Conservation (phyloP, 1,140 invertebrate genomes). For the Drosophila arizonae region DNA sequence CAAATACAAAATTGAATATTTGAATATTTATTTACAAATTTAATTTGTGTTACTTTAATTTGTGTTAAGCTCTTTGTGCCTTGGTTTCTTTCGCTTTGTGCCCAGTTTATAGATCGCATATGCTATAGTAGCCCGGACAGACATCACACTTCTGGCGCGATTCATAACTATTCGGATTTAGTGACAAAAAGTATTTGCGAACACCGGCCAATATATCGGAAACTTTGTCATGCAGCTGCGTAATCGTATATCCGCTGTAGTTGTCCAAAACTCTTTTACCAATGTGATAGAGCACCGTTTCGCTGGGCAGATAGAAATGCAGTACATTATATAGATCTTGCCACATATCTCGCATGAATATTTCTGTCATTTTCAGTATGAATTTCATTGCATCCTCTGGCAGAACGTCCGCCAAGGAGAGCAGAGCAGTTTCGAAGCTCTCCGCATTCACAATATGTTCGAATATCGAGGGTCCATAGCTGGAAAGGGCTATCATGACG, state of each 20-base stretch:
- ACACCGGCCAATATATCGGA: constrained; percentile 27
- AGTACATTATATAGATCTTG: constrained; percentile 35
- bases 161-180: constrained; percentile 57
- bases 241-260: not conserved
- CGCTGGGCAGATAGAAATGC: constrained; percentile 51
- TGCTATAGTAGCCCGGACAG: constrained; percentile 45
- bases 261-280: constrained; percentile 21
- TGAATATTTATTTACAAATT: constrained; percentile 51
- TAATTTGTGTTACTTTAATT: constrained; percentile 14
- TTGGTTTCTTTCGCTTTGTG: constrained; percentile 1
- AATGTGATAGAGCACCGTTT: constrained; percentile 53
- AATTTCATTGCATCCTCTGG: constrained; percentile 1
- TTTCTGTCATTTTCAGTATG: constrained; percentile 28
- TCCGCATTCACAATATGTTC: constrained; percentile 46
- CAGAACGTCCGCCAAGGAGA: constrained; percentile 30
- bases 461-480: constrained; percentile 38
- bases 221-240: not conserved
- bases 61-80: not conserved
- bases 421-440: constrained; percentile 41
- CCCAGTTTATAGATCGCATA: constrained; percentile 30
- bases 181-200: constrained; percentile 38
- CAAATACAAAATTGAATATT: constrained; percentile 51
- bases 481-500: constrained; percentile 2
- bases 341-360: constrained; percentile 45
- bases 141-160: constrained; percentile 27